A percentile compares a stretch with the other conserved stretches of the same genome.
phyloP scores from a whole-genome alignment of 2,797 vertebrate genomes.

The Alcedo quadribrachys region DNA sequence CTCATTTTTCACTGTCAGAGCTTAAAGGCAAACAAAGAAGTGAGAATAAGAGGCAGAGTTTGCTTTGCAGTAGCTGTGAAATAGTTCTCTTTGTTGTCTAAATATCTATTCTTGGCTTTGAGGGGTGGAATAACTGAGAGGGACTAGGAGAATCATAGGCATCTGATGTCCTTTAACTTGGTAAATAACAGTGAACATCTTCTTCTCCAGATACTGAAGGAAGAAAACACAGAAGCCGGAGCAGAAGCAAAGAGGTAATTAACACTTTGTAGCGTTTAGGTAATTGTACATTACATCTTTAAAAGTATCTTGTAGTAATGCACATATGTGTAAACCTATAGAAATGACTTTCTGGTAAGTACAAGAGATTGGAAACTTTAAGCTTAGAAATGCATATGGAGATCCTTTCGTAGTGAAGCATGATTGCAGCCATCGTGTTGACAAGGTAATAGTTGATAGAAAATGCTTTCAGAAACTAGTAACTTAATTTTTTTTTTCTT shows the following conservation, averaged over 20 bases:
- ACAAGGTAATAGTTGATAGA: constrained; percentile 79
- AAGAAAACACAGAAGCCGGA: constrained; percentile 94
- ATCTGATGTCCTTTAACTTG: not conserved
- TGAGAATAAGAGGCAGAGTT: not conserved
- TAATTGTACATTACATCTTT: constrained; percentile 77
- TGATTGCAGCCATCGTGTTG: constrained; percentile 81
- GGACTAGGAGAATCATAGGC: not conserved
- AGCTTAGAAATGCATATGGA: constrained; percentile 77
- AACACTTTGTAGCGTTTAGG: constrained; percentile 85
- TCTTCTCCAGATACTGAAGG: constrained; percentile 84
- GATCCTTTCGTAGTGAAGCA: constrained; percentile 77
- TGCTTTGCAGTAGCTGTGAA: not conserved
- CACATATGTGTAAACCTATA: constrained; percentile 69
- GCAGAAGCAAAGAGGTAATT: constrained; percentile 99
- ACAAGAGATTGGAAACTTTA: constrained; percentile 76
- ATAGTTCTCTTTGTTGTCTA: not conserved
- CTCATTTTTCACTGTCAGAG: not conserved
- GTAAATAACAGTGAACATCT: constrained; percentile 10
- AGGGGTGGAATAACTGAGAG: not conserved
- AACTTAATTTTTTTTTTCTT: constrained; percentile 49
- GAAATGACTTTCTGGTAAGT: constrained; percentile 90
- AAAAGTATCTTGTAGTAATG: constrained; percentile 78
- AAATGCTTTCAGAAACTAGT: constrained; percentile 76
- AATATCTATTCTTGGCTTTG: not conserved
- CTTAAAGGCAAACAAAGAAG: not conserved